Conservation (phyloP, 2,113 vertebrate species). For the Serinus canaria region DNA sequence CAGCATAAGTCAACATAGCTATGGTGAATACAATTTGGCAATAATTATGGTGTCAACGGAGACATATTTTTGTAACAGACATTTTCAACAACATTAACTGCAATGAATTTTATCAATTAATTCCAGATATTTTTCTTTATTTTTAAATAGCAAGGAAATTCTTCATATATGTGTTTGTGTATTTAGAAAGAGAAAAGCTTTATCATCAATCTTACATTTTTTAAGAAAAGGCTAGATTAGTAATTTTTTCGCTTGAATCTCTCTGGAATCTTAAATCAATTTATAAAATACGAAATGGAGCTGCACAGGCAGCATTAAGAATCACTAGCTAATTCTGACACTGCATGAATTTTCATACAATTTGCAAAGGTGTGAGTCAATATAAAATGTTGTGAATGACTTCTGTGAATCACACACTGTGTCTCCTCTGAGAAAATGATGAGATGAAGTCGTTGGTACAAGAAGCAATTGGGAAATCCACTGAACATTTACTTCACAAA, state of each 20-base stretch:
- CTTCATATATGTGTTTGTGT: neutral
- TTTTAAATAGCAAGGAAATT: neutral
- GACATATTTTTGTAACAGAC: neutral
- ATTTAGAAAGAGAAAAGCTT: neutral
- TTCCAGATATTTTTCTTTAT: neutral
- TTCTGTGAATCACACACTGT: neutral
- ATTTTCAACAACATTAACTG: neutral
- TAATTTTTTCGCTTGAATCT: neutral
- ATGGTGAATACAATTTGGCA: neutral
- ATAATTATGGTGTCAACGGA: neutral
- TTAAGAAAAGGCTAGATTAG: neutral
- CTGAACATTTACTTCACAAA: neutral
- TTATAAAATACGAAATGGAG: conserved; percentile 16
- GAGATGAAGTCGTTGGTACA: neutral
- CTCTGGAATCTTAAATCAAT: conserved; percentile 10
- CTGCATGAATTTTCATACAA: conserved; percentile 56
- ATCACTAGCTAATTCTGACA: conserved; percentile 40
- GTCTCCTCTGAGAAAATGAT: neutral
- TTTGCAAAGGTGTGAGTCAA: conserved; percentile 12
- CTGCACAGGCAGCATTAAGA: neutral
- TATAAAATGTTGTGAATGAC: conserved; percentile 28
- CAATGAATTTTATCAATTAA: neutral
- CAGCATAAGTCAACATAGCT: neutral
- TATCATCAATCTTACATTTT: neutral
- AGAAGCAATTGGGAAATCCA: neutral